These are phyloP conservation scores for Hestina assimilis DNA, from an alignment of 1,140 invertebrate genomes.

Conservation along the genomic window DNA sequence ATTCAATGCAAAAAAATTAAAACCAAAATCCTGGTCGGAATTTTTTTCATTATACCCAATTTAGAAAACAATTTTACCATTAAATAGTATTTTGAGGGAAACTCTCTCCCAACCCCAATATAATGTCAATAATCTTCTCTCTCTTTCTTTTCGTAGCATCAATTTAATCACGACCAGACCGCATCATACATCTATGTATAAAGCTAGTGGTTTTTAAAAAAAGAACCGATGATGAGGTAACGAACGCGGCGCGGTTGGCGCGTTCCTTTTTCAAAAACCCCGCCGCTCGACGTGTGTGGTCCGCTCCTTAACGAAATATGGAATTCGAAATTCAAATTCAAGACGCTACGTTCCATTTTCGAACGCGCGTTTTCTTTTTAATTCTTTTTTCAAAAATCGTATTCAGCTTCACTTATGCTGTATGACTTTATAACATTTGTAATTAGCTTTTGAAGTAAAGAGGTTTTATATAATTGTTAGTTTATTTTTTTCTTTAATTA, in stretches of 20 bases:
- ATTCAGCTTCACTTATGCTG: neutral
- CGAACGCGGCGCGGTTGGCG: slow-evolving; percentile 64
- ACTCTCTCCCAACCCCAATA: too few relatives aligned
- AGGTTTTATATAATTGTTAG: neutral
- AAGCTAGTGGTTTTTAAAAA: slow-evolving; percentile 51
- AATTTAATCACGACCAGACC: neutral
- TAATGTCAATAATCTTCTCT: neutral
- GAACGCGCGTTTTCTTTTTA: slow-evolving; percentile 8
- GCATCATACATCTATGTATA: slow-evolving; percentile 43
- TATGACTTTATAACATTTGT: neutral
- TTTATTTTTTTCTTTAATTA: neutral
- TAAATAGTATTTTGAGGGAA: too few relatives aligned
- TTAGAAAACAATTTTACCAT: too few relatives aligned
- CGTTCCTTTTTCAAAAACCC: slow-evolving; percentile 67
- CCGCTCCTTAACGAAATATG: slow-evolving; percentile 30
- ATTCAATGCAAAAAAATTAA: too few relatives aligned
- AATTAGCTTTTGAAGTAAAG: neutral
- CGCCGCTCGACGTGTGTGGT: slow-evolving; percentile 64
- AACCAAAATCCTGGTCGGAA: too few relatives aligned
- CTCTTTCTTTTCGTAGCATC: neutral
- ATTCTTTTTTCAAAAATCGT: neutral
- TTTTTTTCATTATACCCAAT: too few relatives aligned
- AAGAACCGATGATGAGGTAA: slow-evolving; percentile 66
- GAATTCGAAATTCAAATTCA: slow-evolving; percentile 26
- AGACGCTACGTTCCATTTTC: slow-evolving; percentile 15